phyloP scores from a whole-genome alignment of 2,113 vertebrate species.

The Sarotherodon lohbergeri region DNA sequence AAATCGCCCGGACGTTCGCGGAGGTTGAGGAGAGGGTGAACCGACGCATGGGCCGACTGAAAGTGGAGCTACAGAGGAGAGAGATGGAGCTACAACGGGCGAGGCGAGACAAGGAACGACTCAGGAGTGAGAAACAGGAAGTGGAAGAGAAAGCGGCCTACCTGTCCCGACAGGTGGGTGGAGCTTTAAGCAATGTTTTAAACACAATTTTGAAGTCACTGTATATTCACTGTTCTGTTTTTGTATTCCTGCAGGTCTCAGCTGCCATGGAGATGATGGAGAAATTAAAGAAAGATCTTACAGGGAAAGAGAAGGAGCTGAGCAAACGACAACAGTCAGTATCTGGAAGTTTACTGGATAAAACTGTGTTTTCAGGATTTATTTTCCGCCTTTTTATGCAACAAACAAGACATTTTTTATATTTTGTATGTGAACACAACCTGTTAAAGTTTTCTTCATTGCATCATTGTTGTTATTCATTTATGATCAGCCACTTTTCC shows the following conservation, averaged over 20 bases:
- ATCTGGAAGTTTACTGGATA: neutral
- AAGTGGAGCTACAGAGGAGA: conserved; percentile 49
- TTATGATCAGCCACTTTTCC: neutral
- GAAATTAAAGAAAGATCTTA: conserved; percentile 45
- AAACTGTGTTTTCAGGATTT: neutral
- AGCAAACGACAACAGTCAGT: conserved; percentile 58
- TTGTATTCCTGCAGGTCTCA: conserved; percentile 6
- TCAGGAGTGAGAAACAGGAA: conserved; percentile 57
- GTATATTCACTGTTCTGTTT: neutral
- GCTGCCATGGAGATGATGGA: conserved; percentile 63
- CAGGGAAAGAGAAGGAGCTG: conserved; percentile 54
- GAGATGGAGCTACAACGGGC: conserved; percentile 50
- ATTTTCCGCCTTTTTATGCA: neutral
- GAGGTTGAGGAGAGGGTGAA: conserved; percentile 65
- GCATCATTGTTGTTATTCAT: neutral
- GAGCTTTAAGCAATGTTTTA: neutral
- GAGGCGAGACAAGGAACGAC: conserved; percentile 21
- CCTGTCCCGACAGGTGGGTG: conserved; percentile 58
- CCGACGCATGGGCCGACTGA: conserved; percentile 36
- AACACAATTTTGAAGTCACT: neutral
- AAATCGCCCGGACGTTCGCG: neutral
- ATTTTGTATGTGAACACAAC: no score
- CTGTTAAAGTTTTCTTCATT: neutral
- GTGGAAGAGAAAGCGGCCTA: conserved; percentile 50
- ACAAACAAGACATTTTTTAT: neutral